Evolutionary conservation across 1,140 invertebrate species (phyloP).

Genomic region (Zaprionus tsacasi): DNA sequence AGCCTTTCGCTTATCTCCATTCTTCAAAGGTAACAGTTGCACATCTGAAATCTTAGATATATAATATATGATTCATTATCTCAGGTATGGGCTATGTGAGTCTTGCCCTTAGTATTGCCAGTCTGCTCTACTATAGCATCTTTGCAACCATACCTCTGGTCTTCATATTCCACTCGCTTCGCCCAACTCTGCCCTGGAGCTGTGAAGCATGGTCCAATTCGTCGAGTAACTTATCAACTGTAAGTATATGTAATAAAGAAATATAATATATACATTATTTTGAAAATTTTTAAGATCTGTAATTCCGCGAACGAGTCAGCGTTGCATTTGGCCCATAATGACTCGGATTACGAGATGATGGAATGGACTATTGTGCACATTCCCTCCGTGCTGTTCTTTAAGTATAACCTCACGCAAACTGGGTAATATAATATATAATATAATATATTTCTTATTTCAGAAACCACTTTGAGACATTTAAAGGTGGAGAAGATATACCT

Average conservation of each 20-base stretch:
- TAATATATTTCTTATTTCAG: slow-evolving; percentile 9
- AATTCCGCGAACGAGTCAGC: not conserved
- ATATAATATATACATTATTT: not conserved
- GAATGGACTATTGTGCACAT: slow-evolving; percentile 29
- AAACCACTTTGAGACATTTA: slow-evolving; percentile 30
- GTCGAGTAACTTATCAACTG: slow-evolving; percentile 31
- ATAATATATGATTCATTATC: not conserved
- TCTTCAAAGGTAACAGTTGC: slow-evolving; percentile 72
- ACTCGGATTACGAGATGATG: not conserved
- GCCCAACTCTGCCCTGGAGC: slow-evolving; percentile 74
- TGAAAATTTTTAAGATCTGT: slow-evolving; percentile 35
- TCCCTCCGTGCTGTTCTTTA: slow-evolving; percentile 68
- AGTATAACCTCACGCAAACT: slow-evolving; percentile 35
- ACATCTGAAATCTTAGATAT: not conserved
- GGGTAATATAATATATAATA: not conserved
- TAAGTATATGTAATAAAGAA: slow-evolving; percentile 6
- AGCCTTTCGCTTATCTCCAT: slow-evolving; percentile 69
- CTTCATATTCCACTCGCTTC: slow-evolving; percentile 61
- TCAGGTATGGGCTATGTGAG: slow-evolving; percentile 78
- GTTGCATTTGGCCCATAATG: not conserved
- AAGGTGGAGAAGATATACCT: accelerated
- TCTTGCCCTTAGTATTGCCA: slow-evolving; percentile 47
- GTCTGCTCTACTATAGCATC: slow-evolving; percentile 63
- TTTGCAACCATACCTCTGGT: slow-evolving; percentile 73
- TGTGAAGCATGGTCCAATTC: slow-evolving; percentile 56